These are phyloP conservation scores for Drosophila tanythrix DNA, from an alignment of 2,888 invertebrate genomes.

Conservation along the genomic window DNA sequence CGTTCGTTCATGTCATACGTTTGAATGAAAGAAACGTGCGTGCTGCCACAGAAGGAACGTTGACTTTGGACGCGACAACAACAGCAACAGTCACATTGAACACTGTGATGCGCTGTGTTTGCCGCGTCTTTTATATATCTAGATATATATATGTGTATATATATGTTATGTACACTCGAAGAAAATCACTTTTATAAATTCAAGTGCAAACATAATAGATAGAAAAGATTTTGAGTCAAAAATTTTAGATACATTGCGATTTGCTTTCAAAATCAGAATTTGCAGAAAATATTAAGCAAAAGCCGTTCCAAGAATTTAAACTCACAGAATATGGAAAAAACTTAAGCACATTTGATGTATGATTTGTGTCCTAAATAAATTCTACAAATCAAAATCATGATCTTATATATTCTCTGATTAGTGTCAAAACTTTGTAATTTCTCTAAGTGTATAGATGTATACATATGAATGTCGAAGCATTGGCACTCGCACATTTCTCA, in stretches of 20 bases:
- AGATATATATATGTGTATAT: slow-evolving; percentile 10
- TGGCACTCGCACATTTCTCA: slow-evolving; percentile 76
- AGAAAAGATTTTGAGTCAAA: no score
- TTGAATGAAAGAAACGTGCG: slow-evolving; percentile 82
- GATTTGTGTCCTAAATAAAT: not conserved
- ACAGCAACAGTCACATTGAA: slow-evolving; percentile 6
- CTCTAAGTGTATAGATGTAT: slow-evolving; percentile 2
- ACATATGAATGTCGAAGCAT: slow-evolving; percentile 35
- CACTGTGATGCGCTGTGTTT: slow-evolving; percentile 24
- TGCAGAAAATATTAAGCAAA: not conserved
- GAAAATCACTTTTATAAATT: not conserved
- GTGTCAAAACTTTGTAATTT: not conserved
- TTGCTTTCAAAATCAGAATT: not conserved
- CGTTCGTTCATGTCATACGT: slow-evolving; percentile 67
- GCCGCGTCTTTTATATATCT: slow-evolving; percentile 19
- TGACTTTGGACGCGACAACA: slow-evolving; percentile 77
- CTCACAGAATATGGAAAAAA: not conserved
- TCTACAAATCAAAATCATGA: not conserved
- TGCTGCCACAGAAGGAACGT: slow-evolving; percentile 84
- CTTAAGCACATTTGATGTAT: no score
- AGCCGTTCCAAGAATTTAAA: fast-evolving
- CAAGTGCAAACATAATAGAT: not conserved
- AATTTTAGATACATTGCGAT: not conserved
- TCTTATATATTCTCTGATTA: not conserved
- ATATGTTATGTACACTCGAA: not conserved